Conservation (phyloP, 1,140 invertebrate species). For the Bactericera cockerelli region DNA sequence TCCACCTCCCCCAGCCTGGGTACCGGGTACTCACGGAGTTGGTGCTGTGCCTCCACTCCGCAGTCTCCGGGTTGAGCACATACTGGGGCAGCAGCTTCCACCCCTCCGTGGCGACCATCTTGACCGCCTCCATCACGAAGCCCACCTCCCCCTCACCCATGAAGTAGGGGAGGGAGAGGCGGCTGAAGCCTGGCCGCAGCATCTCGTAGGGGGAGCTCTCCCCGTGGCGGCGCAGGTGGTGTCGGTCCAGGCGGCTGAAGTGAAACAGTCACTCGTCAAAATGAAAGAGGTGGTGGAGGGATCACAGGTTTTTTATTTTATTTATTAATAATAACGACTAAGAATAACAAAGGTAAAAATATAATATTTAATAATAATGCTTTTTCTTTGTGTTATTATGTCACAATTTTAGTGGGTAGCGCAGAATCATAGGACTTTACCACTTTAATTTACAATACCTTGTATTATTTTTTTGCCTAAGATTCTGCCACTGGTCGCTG, state of each 20-base stretch:
- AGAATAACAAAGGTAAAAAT: too few species aligned
- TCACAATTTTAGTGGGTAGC: too few species aligned
- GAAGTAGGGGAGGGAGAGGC: conserved; percentile 75
- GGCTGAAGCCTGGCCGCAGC: conserved; percentile 68
- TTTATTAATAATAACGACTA: neutral
- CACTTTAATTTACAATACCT: too few species aligned
- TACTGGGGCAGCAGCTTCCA: conserved; percentile 84
- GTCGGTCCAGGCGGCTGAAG: conserved; percentile 38
- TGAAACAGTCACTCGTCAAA: conserved; percentile 17
- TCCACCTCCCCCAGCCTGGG: too few species aligned
- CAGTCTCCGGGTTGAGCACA: conserved; percentile 66
- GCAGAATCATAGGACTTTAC: too few species aligned
- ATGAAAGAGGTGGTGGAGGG: conserved; percentile 9
- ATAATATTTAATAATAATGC: too few species aligned
- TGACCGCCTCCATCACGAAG: conserved; percentile 68
- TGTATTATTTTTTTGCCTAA: too few species aligned
- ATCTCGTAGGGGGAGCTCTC: conserved; percentile 54
- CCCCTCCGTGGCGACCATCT: conserved; percentile 73
- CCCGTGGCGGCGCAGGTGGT: conserved; percentile 37
- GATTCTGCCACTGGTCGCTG: too few species aligned
- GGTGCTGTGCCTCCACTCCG: conserved; percentile 74
- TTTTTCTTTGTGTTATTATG: too few species aligned
- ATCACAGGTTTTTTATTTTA: neutral
- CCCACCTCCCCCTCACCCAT: conserved; percentile 61
- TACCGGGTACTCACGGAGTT: conserved; percentile 43